Evolutionary conservation across 1,140 invertebrate genomes (phyloP), one percentile per base, ranked within the genome.

Genomic region (Brachionus manjavacas): DNA sequence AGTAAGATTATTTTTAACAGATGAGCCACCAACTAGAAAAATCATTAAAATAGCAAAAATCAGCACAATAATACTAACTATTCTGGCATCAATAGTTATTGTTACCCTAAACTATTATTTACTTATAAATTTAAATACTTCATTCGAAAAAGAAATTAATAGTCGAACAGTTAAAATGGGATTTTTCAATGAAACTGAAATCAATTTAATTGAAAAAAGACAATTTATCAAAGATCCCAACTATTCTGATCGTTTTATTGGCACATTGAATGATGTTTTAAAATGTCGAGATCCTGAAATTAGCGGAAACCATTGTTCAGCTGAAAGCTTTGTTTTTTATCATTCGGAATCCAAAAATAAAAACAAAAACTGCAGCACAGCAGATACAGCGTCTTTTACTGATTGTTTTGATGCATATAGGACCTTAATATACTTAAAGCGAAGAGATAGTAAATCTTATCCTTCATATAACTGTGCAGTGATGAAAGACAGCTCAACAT

Each of bases 171-270:
- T 76, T 11, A 49, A 76, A 25, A 76, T 76, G 2, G 72, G 72
- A 25, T 76, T 49, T 49, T 76, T 76, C 46, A 76, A 20, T 25
- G 4, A 23, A 76, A 49, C 20, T 23, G 72, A 76, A 76, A 76
- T 76, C 1, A 20, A 28, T 9, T 43, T 25, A 28, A 76, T 76
- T 46, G 20, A 76, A 49, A 11, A 76, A 3, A 9, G 28, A 25
- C 4, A 20, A 25, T 76, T 76, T 76, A 12, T 52, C 20, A 16
- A 76, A 23, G 72, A 76, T 49, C 16, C 41, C 9, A 76, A 49
- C 20, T 76, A 25, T 76, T 12, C 41, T 20, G 14, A 23, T 14
- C 41, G 72, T 12, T 25, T 76, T 28, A 25, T 76, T 25, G 16
- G 41, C 4, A 76, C 8, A 25, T 49, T 76, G 25, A 49, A 49